Evolutionary conservation across 2,888 invertebrate genomes (phyloP), one percentile per base, ranked within the genome.

Genomic region (Campopleginae sp.): DNA sequence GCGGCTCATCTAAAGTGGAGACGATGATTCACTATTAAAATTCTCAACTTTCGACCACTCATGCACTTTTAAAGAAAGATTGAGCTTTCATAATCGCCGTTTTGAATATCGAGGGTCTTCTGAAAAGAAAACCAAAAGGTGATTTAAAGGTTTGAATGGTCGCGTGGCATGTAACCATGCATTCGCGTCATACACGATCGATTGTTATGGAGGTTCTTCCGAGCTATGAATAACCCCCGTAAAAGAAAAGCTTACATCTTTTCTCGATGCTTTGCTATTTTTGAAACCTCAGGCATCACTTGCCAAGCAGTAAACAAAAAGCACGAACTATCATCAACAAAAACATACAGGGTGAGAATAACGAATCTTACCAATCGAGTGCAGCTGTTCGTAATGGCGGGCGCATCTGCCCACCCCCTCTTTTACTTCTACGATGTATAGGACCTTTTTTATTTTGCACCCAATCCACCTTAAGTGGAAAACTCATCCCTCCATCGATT

Each of bases 301-400:
- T n/a, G 42, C 14, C 44, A 42, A 27, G 44, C 33, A 44, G 33
- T 44, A 31, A 42, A n/a, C 23, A 51, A 77, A 80, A 78, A n/a
- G 38, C 68, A 54, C 31, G 19, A 42, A 70, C 87, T 88, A 88
- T 85, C 88, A 83, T 86, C 61, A 65, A 84, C 85, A 82, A 84
- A 86, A 82, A 87, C 42, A 86, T 86, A 89, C 85, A 86, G 77
- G 65, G 44, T 19, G 42, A 77, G 33, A 78, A 87, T 87, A 88
- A 88, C 88, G 89, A 88, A 89, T 89, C 87, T 87, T 89, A 89
- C 90, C 90, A 90, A 90, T 89, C 90, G 84, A 66, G 87, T 89
- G 89, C 91, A 92, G 90, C 92, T 92, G 92, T 91, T 88, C 88
- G 88, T 89, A 90, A 27, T 87, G 91, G 89, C 90, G 91, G 91